Evolutionary conservation across 2,888 invertebrate genomes (phyloP), one percentile per base, ranked within the genome.

Genomic region (Liodrosophila aerea): DNA sequence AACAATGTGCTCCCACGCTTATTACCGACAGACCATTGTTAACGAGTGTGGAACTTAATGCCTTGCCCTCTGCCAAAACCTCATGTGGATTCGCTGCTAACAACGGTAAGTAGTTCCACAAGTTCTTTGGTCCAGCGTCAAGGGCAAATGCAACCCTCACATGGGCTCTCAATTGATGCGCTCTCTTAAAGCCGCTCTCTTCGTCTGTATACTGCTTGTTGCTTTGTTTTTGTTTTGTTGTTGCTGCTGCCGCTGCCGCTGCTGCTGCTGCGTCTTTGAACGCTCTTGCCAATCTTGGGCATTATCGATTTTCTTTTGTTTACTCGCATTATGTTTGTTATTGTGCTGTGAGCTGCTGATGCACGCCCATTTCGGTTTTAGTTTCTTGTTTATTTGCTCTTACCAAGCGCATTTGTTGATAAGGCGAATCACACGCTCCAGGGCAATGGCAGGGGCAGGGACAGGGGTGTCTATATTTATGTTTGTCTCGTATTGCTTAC

Each of bases 281-380:
- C 54, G 67, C 53, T 80, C 73, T 74, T 86, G 86, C 87, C 87
- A 88, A 87, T 78, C 80, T 87, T 86, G 73, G 75, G 76, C 73
- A 75, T 70, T 86, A 85, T 87, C 75, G 86, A 86, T 86, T 87
- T 85, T 78, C 67, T 76, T 63, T 82, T 72, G 64, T 78, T 73
- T 66, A 62, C 43, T 58, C 37, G 50, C 22, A 22, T 22, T 22
- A 22, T 52, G 43, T 61, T 72, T 61, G 53, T 65, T 68, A 51
- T 64, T 65, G 36, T 40, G 36, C 29, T 44, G n/a, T n/a, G n/a
- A n/a, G n/a, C n/a, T n/a, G n/a, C 57, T 36, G 16, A 40, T 39
- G 47, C 30, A 52, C 29, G 62, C 53, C 62, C 58, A 47, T 58
- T 59, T 50, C 13, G 39, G 49, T 61, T 65, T 63, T 16, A 41